Evolutionary conservation across 2,888 invertebrate genomes (phyloP).

Genomic region (Eutolmus rufibarbis): DNA sequence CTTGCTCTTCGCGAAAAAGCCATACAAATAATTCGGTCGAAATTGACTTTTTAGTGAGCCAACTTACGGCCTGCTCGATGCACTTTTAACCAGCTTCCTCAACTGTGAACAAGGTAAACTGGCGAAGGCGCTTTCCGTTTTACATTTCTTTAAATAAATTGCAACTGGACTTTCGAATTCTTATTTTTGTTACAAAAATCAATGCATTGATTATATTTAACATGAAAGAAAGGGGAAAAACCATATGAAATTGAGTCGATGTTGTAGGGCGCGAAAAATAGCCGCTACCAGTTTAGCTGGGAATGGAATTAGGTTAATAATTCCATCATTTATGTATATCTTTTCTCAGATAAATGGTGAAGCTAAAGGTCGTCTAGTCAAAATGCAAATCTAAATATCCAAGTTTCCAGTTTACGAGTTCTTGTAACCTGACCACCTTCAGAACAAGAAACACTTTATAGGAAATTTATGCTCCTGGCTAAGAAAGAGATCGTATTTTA

Average conservation of each 20-base stretch:
- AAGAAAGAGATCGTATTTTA: background rate
- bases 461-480: conserved; percentile 3
- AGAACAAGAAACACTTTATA: background rate
- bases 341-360: background rate
- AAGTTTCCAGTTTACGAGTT: conserved; percentile 10
- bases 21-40: conserved; percentile 3
- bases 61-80: background rate
- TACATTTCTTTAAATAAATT: conserved; percentile 10
- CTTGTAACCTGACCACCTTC: conserved; percentile 14
- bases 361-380: background rate
- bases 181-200: background rate
- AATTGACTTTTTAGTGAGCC: background rate
- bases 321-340: background rate
- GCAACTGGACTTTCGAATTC: background rate
- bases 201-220: background rate
- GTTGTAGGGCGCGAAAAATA: background rate
- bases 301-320: background rate
- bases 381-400: background rate
- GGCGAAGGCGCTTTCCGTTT: background rate
- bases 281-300: background rate
- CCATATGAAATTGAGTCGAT: background rate
- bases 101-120: background rate
- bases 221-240: background rate
- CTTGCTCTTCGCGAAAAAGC: background rate
- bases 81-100: background rate